These are phyloP conservation scores for Uropsilus gracilis DNA, from an alignment of 2,113 vertebrate genomes.

Conservation along the genomic window DNA sequence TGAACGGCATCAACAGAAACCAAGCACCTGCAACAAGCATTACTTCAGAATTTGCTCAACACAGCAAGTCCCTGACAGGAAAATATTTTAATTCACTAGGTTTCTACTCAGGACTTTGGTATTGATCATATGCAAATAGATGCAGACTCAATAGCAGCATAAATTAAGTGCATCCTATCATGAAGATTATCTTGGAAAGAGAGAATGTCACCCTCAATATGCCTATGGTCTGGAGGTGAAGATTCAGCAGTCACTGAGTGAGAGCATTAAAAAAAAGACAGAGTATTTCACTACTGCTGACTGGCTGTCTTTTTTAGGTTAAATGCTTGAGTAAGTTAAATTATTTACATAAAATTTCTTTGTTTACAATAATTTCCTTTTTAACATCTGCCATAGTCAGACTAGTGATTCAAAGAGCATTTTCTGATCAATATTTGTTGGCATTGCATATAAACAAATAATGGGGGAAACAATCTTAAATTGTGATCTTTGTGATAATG, in stretches of 20 bases:
- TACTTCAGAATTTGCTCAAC: conserved; percentile 53
- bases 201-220: not conserved
- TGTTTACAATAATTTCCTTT: conserved; percentile 18
- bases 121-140: conserved; percentile 17
- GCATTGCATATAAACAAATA: not conserved
- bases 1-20: conserved; percentile 59
- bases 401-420: not conserved
- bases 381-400: not conserved
- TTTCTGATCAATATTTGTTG: conserved; percentile 9
- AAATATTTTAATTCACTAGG: conserved; percentile 9
- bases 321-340: not conserved
- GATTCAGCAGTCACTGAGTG: conserved; percentile 9
- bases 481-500: not conserved
- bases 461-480: not conserved
- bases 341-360: not conserved
- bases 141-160: not conserved
- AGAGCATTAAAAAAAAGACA: conserved; percentile 15
- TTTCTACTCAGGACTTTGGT: conserved; percentile 47
- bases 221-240: not conserved
- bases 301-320: not conserved
- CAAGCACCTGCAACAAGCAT: conserved; percentile 53
- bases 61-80: not conserved
- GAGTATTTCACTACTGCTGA: not conserved
- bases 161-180: not conserved
- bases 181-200: conserved; percentile 21